These are phyloP conservation scores for Arenicola marina DNA, from an alignment of 2,888 invertebrate species.

Conservation along the genomic window DNA sequence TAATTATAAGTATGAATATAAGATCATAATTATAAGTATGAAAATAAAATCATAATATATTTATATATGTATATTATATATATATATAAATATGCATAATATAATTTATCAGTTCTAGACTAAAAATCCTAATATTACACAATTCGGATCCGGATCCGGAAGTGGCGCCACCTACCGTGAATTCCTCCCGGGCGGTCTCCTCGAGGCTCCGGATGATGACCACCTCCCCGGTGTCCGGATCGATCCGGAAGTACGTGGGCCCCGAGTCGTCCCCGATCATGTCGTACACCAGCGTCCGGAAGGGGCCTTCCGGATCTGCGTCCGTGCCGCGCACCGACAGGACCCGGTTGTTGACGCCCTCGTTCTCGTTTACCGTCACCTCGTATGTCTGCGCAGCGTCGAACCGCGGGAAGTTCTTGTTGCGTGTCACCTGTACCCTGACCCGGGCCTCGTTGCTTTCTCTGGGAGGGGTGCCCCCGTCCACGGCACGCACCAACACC, in stretches of 20 bases:
- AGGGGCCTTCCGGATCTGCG: slow-evolving; percentile 26
- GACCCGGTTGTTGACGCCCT: slow-evolving; percentile 14
- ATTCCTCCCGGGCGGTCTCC: slow-evolving; percentile 17
- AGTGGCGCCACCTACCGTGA: slow-evolving; percentile 24
- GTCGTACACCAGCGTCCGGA: slow-evolving; percentile 13
- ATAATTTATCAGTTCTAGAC: neutral
- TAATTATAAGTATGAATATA: no score
- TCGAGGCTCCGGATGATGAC: slow-evolving; percentile 20
- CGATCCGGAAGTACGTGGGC: slow-evolving; percentile 41
- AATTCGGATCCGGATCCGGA: neutral
- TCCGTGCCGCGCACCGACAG: slow-evolving; percentile 19
- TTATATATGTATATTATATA: no score
- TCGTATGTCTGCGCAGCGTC: slow-evolving; percentile 7
- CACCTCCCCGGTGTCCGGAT: slow-evolving; percentile 28
- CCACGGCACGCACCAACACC: slow-evolving; percentile 34
- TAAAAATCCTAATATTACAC: neutral
- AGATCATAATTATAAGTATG: no score
- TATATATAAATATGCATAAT: no score
- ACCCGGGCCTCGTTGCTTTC: slow-evolving; percentile 36
- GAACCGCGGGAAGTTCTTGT: slow-evolving; percentile 40
- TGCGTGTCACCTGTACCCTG: slow-evolving; percentile 43
- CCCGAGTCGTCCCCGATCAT: slow-evolving; percentile 47
- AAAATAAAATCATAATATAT: no score
- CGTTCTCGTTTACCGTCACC: slow-evolving; percentile 18
- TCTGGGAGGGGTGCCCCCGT: slow-evolving; percentile 45